Evolutionary conservation across 1,140 invertebrate genomes (phyloP).

Genomic region (Drosophila kohkoa): DNA sequence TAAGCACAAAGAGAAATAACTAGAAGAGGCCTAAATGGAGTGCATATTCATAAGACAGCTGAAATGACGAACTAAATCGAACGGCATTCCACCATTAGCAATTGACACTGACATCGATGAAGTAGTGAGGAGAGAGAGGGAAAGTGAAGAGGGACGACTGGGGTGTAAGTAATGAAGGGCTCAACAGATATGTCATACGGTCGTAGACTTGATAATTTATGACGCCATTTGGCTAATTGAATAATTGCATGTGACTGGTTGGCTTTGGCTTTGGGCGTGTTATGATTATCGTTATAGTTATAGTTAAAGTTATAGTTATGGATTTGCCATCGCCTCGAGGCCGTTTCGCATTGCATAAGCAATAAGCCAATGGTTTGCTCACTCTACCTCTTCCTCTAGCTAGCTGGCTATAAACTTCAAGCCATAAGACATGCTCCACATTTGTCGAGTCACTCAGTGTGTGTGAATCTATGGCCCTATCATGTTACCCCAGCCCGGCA

Average conservation of each 20-base stretch:
- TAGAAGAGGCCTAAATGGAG: neutral
- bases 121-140: too few relatives aligned
- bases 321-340: slow-evolving; percentile 51
- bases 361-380: slow-evolving; percentile 6
- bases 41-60: slow-evolving; percentile 63
- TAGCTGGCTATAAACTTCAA: neutral
- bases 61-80: slow-evolving; percentile 65
- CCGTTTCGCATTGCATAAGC: slow-evolving; percentile 67
- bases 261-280: slow-evolving; percentile 48
- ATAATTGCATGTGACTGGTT: slow-evolving; percentile 75
- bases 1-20: neutral
- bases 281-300: slow-evolving; percentile 38
- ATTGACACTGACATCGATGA: slow-evolving; percentile 61
- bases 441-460: slow-evolving; percentile 18
- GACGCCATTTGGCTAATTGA: slow-evolving; percentile 79
- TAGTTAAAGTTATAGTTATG: slow-evolving; percentile 38
- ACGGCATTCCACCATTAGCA: slow-evolving; percentile 72
- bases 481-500: slow-evolving; percentile 38
- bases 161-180: slow-evolving; percentile 12
- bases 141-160: slow-evolving; percentile 11
- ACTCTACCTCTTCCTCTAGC: neutral
- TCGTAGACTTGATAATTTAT: slow-evolving; percentile 74
- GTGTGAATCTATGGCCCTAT: slow-evolving; percentile 52
- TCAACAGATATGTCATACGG: slow-evolving; percentile 30
- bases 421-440: slow-evolving; percentile 50